Conservation (phyloP, 2,888 invertebrate genomes). For the Invenusta paracnida region DNA sequence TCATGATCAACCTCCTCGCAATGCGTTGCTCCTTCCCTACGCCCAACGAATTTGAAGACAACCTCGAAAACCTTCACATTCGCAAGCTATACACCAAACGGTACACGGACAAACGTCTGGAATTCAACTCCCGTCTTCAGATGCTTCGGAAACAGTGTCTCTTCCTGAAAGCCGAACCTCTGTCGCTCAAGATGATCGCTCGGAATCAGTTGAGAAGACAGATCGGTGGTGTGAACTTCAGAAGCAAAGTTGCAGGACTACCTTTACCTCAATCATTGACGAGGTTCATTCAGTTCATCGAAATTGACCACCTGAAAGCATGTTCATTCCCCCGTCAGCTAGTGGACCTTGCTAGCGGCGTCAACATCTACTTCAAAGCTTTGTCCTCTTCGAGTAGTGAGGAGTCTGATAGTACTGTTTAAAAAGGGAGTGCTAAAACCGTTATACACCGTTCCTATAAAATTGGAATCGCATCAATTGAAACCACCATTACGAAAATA, state of each 20-base stretch:
- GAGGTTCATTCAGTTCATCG: not conserved
- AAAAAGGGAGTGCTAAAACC: too few species aligned
- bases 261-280: not conserved
- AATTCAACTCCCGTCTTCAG: conserved; percentile 31
- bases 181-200: conserved; percentile 23
- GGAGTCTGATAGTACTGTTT: not conserved
- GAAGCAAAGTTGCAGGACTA: not conserved
- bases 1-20: conserved; percentile 35
- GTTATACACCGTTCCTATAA: too few species aligned
- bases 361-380: not conserved
- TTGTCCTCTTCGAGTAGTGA: not conserved
- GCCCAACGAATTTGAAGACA: conserved; percentile 33
- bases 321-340: not conserved
- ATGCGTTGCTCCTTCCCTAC: conserved; percentile 36
- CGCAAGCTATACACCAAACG: conserved; percentile 40
- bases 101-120: not conserved
- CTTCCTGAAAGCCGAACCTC: conserved; percentile 27
- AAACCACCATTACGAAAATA: too few species aligned
- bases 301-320: not conserved
- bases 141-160: not conserved
- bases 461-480: too few species aligned
- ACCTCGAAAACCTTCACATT: conserved; percentile 35
- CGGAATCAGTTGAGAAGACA: conserved; percentile 21
- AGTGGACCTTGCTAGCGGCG: not conserved
- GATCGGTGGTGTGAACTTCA: conserved; percentile 37